phyloP scores from a whole-genome alignment of 64 coral and sea anemone genomes.

The Stylophora pistillata region DNA sequence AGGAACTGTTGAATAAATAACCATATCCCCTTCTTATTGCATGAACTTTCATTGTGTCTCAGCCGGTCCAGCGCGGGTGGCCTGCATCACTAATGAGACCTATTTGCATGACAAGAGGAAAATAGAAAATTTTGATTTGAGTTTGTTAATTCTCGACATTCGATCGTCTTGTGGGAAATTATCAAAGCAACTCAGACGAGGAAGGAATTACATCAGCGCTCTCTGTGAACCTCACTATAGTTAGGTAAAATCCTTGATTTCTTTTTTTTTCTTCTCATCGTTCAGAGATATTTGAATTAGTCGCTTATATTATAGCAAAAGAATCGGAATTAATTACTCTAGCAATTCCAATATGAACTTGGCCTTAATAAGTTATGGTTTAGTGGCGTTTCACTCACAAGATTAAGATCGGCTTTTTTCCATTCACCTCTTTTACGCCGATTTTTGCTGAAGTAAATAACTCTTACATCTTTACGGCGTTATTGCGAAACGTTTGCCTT shows the following conservation, averaged over 20 bases:
- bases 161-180: slow-evolving; percentile 12
- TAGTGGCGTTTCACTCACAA: not conserved
- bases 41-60: slow-evolving; percentile 35
- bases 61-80: slow-evolving; percentile 37
- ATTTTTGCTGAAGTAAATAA: not conserved
- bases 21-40: slow-evolving; percentile 52
- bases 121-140: slow-evolving; percentile 46
- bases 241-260: not conserved
- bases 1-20: slow-evolving; percentile 47
- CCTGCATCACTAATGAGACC: slow-evolving; percentile 21
- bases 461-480: too few relatives aligned
- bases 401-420: not conserved
- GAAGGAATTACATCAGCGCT: not conserved
- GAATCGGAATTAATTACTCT: slow-evolving; percentile 27
- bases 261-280: not conserved
- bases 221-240: slow-evolving; percentile 1
- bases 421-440: not conserved
- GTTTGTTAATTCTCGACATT: not conserved
- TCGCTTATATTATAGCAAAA: slow-evolving; percentile 22
- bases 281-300: not conserved
- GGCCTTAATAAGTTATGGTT: slow-evolving; percentile 8
- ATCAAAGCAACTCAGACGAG: not conserved
- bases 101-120: slow-evolving; percentile 51
- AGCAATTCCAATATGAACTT: slow-evolving; percentile 22
- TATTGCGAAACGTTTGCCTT: not conserved